Evolutionary conservation across 2,888 invertebrate species (phyloP), one percentile per base, ranked within the genome.

Genomic region (Taphrorychus bicolor): DNA sequence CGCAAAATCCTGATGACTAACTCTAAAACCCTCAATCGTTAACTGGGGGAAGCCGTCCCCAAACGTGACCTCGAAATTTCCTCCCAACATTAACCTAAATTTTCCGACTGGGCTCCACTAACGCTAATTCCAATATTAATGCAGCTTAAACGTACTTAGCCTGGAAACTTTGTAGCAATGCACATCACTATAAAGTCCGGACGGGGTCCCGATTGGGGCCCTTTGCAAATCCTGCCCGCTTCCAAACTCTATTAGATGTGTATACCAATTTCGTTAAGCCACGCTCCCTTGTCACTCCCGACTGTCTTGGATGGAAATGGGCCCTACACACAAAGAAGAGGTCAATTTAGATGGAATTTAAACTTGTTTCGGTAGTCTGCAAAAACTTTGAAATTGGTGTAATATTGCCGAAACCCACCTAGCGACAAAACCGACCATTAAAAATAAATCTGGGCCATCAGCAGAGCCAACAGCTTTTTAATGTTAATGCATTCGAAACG

Each of bases 391-490:
- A n/a, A n/a, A n/a, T n/a, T n/a, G n/a, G n/a, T n/a, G n/a, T n/a
- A n/a, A n/a, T n/a, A n/a, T n/a, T n/a, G n/a, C n/a, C n/a, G n/a
- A n/a, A n/a, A n/a, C n/a, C n/a, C n/a, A n/a, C n/a, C n/a, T n/a
- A n/a, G n/a, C n/a, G 7, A 45, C 14, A 45, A 45, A 45, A 16
- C 5, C 16, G 17, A 5, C 17, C 51, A 63, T 64, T 64, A 57
- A 64, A 58, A 60, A 52, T 60, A 42, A 60, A 64, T 58, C 49
- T 49, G 41, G 48, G 45, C 23, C 41, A 42, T 42, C 45, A 14
- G 51, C 58, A 51, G 24, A 58, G 64, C 64, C 52, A 64, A 58
- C 58, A 51, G 52, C 58, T 23, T 58, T 64, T 58, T 58, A 54
- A 41, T 54, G 23, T 22, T 61, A 61, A 61, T 61, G 61, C 41